Evolutionary conservation across 2,113 vertebrate species (phyloP).

Genomic region (Eptesicus fuscus): DNA sequence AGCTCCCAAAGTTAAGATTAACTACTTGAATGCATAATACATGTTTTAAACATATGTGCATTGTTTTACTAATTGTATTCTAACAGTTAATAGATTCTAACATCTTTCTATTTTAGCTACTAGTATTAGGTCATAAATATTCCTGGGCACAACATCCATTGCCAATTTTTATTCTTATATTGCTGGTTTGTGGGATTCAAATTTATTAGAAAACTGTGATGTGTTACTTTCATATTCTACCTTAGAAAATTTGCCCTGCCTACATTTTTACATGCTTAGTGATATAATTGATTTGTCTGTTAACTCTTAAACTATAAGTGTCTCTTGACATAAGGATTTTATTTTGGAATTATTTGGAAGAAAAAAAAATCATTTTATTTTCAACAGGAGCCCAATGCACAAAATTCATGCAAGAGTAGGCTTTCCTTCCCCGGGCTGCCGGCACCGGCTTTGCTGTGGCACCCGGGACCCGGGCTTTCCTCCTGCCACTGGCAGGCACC

Average conservation of each 20-base stretch:
- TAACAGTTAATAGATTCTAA: constrained; percentile 22
- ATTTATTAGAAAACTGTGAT: background rate
- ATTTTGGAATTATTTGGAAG: background rate
- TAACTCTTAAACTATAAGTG: background rate
- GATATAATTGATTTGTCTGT: background rate
- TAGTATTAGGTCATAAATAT: background rate
- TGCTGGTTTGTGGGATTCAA: background rate
- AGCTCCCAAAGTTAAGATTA: constrained; percentile 54
- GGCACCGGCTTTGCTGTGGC: no score
- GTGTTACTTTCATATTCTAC: background rate
- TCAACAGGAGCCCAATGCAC: no score
- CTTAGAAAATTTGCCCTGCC: background rate
- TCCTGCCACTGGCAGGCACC: no score
- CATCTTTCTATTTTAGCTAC: background rate
- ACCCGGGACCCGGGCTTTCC: no score
- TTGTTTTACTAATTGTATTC: constrained; percentile 50
- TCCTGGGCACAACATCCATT: background rate
- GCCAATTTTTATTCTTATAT: background rate
- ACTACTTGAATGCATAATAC: constrained; percentile 47
- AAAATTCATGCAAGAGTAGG: no score
- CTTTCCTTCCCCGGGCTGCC: no score
- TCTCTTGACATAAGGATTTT: background rate
- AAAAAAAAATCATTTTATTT: background rate
- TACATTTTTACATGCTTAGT: background rate
- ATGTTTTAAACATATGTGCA: constrained; percentile 29